phyloP scores from a whole-genome alignment of 2,797 vertebrate species.

The Coilia nasus region DNA sequence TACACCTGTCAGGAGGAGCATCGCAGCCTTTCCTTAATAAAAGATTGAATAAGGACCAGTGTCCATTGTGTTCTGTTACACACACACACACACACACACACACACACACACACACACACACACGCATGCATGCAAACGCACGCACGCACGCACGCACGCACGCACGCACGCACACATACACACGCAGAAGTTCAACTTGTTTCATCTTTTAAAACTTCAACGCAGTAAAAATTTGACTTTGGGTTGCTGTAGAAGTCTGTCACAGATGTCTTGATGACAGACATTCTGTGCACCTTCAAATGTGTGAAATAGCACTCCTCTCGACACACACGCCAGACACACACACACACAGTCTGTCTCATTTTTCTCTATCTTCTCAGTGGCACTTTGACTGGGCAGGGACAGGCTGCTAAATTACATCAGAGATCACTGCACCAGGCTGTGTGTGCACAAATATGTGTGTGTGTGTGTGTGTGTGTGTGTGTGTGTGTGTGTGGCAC shows the following conservation, averaged over 20 bases:
- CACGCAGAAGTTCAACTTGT: not conserved
- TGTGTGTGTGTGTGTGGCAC: not conserved
- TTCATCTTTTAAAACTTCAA: not conserved
- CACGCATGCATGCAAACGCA: not conserved
- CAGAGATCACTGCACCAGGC: constrained; percentile 42
- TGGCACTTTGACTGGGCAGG: constrained; percentile 17
- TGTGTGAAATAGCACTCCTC: not conserved
- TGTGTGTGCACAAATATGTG: not conserved
- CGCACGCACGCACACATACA: not conserved
- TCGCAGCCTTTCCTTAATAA: not conserved
- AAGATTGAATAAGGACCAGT: not conserved
- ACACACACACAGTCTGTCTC: not conserved
- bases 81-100: constrained; percentile 7
- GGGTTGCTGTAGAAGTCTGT: not conserved
- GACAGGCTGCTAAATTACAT: constrained; percentile 43
- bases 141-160: constrained; percentile 7
- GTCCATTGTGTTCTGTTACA: not conserved
- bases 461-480: not conserved
- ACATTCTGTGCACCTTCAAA: not conserved
- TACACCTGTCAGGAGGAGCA: not conserved
- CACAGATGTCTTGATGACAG: not conserved
- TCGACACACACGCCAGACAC: not conserved
- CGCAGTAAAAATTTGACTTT: too few species aligned
- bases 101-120: not conserved
- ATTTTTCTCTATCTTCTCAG: not conserved